Conservation (phyloP, 23 tunicate genomes). For the Trididemnum miniatum region DNA sequence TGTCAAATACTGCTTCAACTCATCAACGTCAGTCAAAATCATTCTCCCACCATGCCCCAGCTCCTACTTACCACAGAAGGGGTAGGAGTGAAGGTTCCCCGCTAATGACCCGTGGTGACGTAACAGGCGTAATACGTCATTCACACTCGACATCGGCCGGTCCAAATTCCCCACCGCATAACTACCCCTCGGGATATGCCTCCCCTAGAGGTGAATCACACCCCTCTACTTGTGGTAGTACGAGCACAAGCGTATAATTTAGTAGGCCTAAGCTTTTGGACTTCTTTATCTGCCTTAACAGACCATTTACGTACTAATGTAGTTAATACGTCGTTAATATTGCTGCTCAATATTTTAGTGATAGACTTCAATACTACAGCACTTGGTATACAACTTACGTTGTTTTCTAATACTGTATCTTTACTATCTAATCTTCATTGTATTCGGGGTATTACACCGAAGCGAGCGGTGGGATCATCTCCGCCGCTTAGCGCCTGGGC, state of each 20-base stretch:
- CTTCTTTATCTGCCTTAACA: no score
- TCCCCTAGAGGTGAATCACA: background rate
- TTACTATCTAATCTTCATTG: no score
- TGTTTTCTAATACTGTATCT: no score
- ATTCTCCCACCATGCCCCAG: background rate
- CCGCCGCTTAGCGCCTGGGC: no score
- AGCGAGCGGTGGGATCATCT: no score
- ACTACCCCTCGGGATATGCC: background rate
- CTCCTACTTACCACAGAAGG: constrained; percentile 13
- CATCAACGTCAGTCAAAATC: background rate
- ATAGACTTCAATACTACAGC: no score
- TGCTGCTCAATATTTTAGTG: no score
- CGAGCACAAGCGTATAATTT: constrained; percentile 10
- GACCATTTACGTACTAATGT: no score
- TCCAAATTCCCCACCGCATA: background rate
- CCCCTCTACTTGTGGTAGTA: background rate
- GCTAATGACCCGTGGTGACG: background rate
- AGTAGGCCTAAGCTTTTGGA: no score
- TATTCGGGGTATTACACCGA: no score
- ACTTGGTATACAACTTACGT: no score
- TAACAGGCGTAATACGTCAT: background rate
- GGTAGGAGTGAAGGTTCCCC: constrained; percentile 3
- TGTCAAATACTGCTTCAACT: background rate
- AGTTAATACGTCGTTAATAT: no score
- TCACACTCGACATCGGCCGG: background rate